Percentiles rank a stretch among this genome's conserved stretches.
Evolutionary conservation across 2,888 invertebrate species (phyloP).

Genomic region (Cetonia aurata): DNA sequence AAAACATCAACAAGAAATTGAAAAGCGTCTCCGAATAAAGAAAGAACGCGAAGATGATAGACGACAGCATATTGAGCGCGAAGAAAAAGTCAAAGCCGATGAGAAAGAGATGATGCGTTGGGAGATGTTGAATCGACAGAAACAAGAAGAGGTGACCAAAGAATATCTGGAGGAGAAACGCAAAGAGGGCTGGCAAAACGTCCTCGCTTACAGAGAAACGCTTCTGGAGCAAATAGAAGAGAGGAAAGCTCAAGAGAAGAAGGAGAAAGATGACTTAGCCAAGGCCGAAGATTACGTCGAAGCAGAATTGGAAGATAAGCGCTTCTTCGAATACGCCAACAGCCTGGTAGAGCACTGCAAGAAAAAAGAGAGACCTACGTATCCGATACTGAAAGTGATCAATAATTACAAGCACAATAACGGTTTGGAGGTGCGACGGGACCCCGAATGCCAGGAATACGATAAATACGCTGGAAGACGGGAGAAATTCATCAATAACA

Average conservation of each 20-base stretch:
- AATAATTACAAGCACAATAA: conserved; percentile 49
- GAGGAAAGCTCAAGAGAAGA: conserved; percentile 43
- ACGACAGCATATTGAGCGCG: conserved; percentile 59
- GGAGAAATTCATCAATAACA: conserved; percentile 35
- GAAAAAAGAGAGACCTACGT: conserved; percentile 63
- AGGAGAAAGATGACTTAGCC: conserved; percentile 39
- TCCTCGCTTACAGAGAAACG: conserved; percentile 66
- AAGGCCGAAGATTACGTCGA: conserved; percentile 63
- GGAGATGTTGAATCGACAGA: conserved; percentile 72
- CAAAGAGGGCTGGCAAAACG: conserved; percentile 65
- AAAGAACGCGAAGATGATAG: conserved; percentile 56
- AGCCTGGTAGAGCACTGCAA: conserved; percentile 67
- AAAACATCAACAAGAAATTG: conserved; percentile 41
- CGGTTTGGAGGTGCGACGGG: neutral
- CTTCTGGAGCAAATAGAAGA: conserved; percentile 66
- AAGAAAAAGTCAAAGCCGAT: conserved; percentile 61
- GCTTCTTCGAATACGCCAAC: conserved; percentile 69
- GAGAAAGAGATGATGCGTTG: conserved; percentile 68
- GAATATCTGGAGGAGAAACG: conserved; percentile 66
- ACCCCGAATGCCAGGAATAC: conserved; percentile 3
- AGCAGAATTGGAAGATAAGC: conserved; percentile 67
- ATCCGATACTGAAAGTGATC: conserved; percentile 67
- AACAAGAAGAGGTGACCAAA: conserved; percentile 68
- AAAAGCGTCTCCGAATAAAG: conserved; percentile 50
- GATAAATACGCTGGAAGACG: conserved; percentile 5